phyloP scores from a whole-genome alignment of 2,888 invertebrate species.

The Thera britannica region DNA sequence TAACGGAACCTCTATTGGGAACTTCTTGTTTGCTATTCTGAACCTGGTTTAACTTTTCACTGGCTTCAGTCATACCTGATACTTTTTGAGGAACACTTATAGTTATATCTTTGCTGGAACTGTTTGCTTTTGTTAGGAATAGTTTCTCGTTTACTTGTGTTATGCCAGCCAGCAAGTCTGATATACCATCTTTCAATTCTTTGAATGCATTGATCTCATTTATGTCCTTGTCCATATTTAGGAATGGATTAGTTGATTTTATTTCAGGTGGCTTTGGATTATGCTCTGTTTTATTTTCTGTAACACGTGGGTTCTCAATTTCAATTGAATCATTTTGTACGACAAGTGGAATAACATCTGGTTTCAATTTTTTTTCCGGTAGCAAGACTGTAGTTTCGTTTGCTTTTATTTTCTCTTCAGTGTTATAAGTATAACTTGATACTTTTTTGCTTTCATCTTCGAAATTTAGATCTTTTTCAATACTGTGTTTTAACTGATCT shows the following conservation, averaged over 20 bases:
- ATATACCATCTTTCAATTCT: slow-evolving; percentile 81
- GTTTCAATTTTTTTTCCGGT: slow-evolving; percentile 59
- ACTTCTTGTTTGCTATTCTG: slow-evolving; percentile 56
- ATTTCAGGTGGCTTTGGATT: slow-evolving; percentile 49
- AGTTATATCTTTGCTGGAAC: slow-evolving; percentile 43
- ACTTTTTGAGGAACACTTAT: slow-evolving; percentile 47
- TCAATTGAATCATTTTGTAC: slow-evolving; percentile 63
- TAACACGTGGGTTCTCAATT: slow-evolving; percentile 46
- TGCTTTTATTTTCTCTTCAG: slow-evolving; percentile 59
- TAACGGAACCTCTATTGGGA: slow-evolving; percentile 68
- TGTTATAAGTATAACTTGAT: slow-evolving; percentile 57
- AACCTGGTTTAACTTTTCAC: slow-evolving; percentile 65
- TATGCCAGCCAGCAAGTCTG: slow-evolving; percentile 80
- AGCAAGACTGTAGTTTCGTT: slow-evolving; percentile 59
- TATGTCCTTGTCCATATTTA: slow-evolving; percentile 72
- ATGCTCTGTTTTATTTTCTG: slow-evolving; percentile 42
- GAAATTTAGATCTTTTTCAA: slow-evolving; percentile 75
- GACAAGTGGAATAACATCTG: slow-evolving; percentile 58
- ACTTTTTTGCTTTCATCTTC: slow-evolving; percentile 68
- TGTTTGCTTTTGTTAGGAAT: slow-evolving; percentile 62
- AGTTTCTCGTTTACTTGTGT: slow-evolving; percentile 79
- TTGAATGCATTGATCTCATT: slow-evolving; percentile 79
- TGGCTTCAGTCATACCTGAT: slow-evolving; percentile 63
- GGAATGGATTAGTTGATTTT: slow-evolving; percentile 72
- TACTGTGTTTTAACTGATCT: slow-evolving; percentile 77